Base-by-base conservation (phyloP, 2,113 vertebrate genomes). In the Bungarus multicinctus region DNA sequence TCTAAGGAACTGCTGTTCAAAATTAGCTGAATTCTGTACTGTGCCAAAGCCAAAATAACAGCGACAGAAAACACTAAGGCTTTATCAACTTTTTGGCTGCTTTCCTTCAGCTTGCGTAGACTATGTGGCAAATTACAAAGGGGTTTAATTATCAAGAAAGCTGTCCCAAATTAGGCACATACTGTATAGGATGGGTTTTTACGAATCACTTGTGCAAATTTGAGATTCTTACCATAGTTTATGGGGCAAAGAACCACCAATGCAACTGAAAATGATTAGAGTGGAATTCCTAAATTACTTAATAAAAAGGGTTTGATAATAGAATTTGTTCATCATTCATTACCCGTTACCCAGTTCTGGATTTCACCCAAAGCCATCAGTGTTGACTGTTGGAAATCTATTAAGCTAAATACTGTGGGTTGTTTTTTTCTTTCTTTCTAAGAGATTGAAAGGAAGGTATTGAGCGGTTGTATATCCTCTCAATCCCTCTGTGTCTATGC, bases 1-100 rank as follows among this genome's bases (percentile, higher is more conserved):
- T 90, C 69, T 53, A 34, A 92, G 47, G 91, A 90, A 27, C 57
- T 53, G 22, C 90, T 91, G 45, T 88, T 85, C 45, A 60, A 91
- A 93, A 95, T 85, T 34, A 96, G 58, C 74, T 93, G 89, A 95
- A 92, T 34, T 69, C 52, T 91, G 58, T n/a, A 89, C 45, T 16
- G 16, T 43, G 89, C 64, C 90, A 23, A 25, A 90, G 57, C 25
- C 90, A 93, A 93, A 25, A 55, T 45, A 93, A 20, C 60, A 93
- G 34, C 43, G 16, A 34, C 88, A 90, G 23, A 91, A 90, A 95
- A 74, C 54, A 74, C 3, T 89, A 93, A 87, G 60, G 93, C 87
- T 89, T 96, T 22, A 69, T 3, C 89, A 60, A 64, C 53, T 0
- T 0, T 52, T 91, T 88, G 90, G 92, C 94, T 14, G 30, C 91